Evolutionary conservation across 2,888 invertebrate species (phyloP), one percentile per base, ranked within the genome.

Genomic region (Netelia melanura): DNA sequence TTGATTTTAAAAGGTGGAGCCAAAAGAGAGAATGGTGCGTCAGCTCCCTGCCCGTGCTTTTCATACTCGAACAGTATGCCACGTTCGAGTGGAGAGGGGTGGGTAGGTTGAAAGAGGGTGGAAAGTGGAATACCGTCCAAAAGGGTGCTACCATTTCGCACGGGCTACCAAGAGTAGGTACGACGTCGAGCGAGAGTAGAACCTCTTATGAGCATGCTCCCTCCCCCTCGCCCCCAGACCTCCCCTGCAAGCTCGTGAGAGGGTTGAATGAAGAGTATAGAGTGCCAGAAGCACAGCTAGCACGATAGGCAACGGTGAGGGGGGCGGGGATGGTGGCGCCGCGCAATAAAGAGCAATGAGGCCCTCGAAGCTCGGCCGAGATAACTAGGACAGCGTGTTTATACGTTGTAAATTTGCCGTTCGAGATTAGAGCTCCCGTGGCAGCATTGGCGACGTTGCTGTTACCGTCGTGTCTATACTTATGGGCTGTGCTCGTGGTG

Each of bases 331-430:
- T 84, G 80, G 84, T 80, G 78, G 68, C 80, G 74, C 56, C 65
- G 84, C 84, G 87, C 85, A 87, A 88, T 87, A 88, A 87, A 88
- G 86, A 83, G 84, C 86, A 86, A 88, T 86, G 80, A 81, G 86
- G 82, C 83, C 85, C 81, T 83, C 84, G 81, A 77, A 82, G 83
- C 83, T 78, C 65, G 71, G 71, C 67, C 84, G 86, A 89, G 90
- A 91, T 91, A 91, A 89, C 90, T 89, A 76, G 88, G 88, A 89
- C 89, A 88, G 86, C 86, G 88, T 89, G 89, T 91, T 90, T 89
- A 89, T 90, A 84, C 82, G 86, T 86, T 89, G 89, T 90, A 90
- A 91, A 90, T 90, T 90, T 87, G 86, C 86, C 76, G 84, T 85
- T 86, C 79, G 72, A 88, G 88, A 89, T 90, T 87, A 87, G 74